phyloP scores from a whole-genome alignment of 1,140 invertebrate genomes.

The Halictus rubicundus region DNA sequence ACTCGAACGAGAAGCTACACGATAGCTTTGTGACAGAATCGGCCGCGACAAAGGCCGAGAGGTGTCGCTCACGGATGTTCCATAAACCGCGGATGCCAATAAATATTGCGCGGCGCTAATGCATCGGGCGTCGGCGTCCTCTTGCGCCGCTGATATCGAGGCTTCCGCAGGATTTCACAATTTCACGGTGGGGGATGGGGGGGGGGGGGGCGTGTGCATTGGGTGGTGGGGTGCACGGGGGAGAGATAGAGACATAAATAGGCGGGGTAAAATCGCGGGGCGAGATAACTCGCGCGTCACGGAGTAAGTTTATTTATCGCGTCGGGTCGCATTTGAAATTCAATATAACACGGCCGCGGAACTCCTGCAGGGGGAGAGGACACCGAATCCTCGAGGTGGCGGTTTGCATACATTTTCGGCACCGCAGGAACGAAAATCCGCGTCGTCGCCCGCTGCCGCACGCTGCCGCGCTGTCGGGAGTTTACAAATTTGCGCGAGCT shows the following conservation, averaged over 20 bases:
- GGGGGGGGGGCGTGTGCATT: too few relatives aligned
- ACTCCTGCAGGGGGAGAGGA: slow-evolving; percentile 5
- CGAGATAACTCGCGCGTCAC: slow-evolving; percentile 22
- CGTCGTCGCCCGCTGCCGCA: background rate
- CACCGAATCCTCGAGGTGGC: slow-evolving; percentile 32
- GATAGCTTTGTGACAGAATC: background rate
- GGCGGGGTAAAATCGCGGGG: background rate
- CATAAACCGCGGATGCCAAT: background rate
- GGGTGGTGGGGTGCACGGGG: too few relatives aligned
- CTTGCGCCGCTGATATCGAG: slow-evolving; percentile 19
- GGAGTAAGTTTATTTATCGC: slow-evolving; percentile 58
- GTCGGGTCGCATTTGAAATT: slow-evolving; percentile 59
- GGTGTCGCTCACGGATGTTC: slow-evolving; percentile 1
- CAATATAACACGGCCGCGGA: slow-evolving; percentile 29
- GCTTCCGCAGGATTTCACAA: slow-evolving; percentile 44
- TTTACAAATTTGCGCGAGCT: slow-evolving; percentile 51
- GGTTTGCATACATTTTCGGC: slow-evolving; percentile 34
- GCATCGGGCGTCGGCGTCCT: background rate
- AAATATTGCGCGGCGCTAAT: slow-evolving; percentile 22
- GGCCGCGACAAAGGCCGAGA: background rate
- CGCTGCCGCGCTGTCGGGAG: slow-evolving; percentile 12
- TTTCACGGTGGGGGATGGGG: background rate
- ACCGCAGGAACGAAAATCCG: slow-evolving; percentile 20
- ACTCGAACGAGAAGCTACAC: background rate
- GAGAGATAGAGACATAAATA: too few relatives aligned